A percentile compares a stretch with the other conserved stretches of the same genome.
phyloP scores from a whole-genome alignment of 1,140 invertebrate species.

The Drosophila orena region DNA sequence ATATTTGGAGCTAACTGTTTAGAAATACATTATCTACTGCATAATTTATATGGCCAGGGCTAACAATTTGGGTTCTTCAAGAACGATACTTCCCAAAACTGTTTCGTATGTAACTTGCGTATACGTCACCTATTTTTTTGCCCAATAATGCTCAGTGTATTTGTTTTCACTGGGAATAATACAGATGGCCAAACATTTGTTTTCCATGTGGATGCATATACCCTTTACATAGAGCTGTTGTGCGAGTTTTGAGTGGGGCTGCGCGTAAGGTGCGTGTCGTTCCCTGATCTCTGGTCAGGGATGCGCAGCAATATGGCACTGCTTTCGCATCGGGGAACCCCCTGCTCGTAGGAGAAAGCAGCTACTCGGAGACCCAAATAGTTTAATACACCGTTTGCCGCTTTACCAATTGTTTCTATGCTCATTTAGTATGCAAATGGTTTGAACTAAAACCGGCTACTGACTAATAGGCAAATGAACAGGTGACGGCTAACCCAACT shows the following conservation, averaged over 20 bases:
- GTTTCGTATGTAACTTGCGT: too few relatives aligned
- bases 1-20: too few relatives aligned
- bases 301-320: slow-evolving; percentile 60
- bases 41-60: too few relatives aligned
- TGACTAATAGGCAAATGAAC: slow-evolving; percentile 44
- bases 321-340: slow-evolving; percentile 14
- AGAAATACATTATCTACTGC: too few relatives aligned
- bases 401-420: slow-evolving; percentile 29
- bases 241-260: slow-evolving; percentile 23
- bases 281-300: slow-evolving; percentile 5
- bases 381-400: background rate
- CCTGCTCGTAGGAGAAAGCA: slow-evolving; percentile 30
- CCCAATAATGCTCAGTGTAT: background rate
- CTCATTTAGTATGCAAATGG: slow-evolving; percentile 51
- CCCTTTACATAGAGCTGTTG: slow-evolving; percentile 7
- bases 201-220: slow-evolving; percentile 3
- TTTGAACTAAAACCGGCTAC: slow-evolving; percentile 41
- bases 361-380: slow-evolving; percentile 13
- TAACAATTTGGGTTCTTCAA: too few relatives aligned
- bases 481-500: slow-evolving; percentile 39
- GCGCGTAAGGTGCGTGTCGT: slow-evolving; percentile 52
- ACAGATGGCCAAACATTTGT: too few relatives aligned
- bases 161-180: background rate
- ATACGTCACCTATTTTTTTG: too few relatives aligned
- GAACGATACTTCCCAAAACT: too few relatives aligned